A percentile compares a stretch with the other conserved stretches of the same genome.
phyloP scores from a whole-genome alignment of 2,797 vertebrate genomes.

The Silurus aristotelis region DNA sequence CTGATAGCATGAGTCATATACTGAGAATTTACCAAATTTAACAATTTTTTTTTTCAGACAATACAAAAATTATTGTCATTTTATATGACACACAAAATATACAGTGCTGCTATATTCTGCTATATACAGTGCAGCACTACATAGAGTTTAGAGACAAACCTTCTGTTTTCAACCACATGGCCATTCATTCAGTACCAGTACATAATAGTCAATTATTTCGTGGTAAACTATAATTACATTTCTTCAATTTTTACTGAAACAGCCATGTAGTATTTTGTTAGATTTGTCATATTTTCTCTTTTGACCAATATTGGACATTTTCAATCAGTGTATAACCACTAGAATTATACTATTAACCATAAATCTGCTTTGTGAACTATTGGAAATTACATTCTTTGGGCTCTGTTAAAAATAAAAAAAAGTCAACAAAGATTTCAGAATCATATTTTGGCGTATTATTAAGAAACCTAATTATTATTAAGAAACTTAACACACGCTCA shows the following conservation, averaged over 20 bases:
- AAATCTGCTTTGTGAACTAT: no score
- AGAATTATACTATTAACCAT: no score
- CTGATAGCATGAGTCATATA: neutral
- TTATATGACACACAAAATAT: neutral
- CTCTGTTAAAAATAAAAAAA: no score
- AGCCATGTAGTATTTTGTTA: neutral
- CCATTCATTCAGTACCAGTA: neutral
- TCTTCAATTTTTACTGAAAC: neutral
- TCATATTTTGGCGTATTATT: neutral
- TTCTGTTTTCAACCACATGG: neutral
- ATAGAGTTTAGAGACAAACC: no score
- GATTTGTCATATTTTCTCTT: no score
- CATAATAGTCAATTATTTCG: neutral
- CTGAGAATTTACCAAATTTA: neutral
- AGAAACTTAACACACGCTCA: no score
- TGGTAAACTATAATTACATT: neutral
- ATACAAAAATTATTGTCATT: neutral
- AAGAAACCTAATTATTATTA: no score
- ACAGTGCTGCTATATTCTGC: no score
- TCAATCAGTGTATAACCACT: no score
- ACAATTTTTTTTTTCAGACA: neutral
- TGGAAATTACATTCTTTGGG: no score
- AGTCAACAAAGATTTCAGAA: neutral
- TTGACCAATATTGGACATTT: no score
- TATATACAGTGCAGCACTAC: no score